Percentiles rank a stretch among this genome's conserved stretches.
Evolutionary conservation across 2,113 vertebrate species (phyloP).

Genomic region (Anolis sagrei): DNA sequence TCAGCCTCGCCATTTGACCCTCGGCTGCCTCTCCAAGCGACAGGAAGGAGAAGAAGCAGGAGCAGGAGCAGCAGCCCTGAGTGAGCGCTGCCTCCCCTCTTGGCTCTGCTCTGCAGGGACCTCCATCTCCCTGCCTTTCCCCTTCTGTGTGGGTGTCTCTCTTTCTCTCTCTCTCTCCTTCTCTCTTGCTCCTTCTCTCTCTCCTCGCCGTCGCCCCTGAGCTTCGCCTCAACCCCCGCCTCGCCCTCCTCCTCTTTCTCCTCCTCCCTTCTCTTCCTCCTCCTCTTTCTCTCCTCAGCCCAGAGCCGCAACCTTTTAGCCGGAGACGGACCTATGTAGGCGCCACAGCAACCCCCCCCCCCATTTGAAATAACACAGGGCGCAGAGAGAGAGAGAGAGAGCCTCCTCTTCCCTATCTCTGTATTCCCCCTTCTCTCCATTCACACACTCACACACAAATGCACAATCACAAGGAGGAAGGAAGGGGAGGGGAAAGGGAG

Average conservation of each 20-base stretch:
- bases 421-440: neutral
- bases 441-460: constrained; percentile 53
- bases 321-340: constrained; percentile 85
- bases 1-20: no score
- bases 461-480: constrained; percentile 58
- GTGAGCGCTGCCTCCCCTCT: constrained; percentile 43
- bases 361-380: no score
- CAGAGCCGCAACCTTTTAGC: constrained; percentile 84
- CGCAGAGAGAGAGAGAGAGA: constrained; percentile 8
- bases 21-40: no score
- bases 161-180: neutral
- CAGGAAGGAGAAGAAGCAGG: no score
- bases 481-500: constrained; percentile 66
- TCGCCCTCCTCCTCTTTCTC: constrained; percentile 63
- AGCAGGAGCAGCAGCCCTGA: no score
- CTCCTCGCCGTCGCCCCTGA: constrained; percentile 52
- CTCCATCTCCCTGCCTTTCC: constrained; percentile 74
- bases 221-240: constrained; percentile 42
- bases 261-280: constrained; percentile 53
- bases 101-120: constrained; percentile 73
- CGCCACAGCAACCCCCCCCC: constrained; percentile 53
- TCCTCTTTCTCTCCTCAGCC: constrained; percentile 45
- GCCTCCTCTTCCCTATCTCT: constrained; percentile 23
- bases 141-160: constrained; percentile 31
- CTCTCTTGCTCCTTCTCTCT: constrained; percentile 3